phyloP scores from a whole-genome alignment of 2,888 invertebrate species.

The Orchestes rusci region DNA sequence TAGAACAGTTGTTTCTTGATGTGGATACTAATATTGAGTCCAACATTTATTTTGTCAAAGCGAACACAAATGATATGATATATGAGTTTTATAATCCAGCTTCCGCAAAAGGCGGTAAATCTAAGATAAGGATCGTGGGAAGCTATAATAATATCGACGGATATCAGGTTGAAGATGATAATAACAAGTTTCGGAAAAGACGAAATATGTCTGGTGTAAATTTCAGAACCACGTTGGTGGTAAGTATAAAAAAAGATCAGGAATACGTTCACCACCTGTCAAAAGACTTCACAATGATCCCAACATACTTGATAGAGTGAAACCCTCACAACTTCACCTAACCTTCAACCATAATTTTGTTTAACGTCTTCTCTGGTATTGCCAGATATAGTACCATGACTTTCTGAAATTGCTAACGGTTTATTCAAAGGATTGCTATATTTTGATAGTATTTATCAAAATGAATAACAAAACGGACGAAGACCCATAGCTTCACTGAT shows the following conservation, averaged over 20 bases:
- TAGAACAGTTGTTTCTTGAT: neutral
- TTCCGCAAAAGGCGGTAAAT: constrained; percentile 28
- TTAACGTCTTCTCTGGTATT: too few species aligned
- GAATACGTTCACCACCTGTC: too few species aligned
- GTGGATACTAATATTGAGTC: neutral
- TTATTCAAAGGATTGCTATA: too few species aligned
- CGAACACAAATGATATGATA: neutral
- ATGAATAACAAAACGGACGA: too few species aligned
- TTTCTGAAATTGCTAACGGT: too few species aligned
- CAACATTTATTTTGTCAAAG: neutral
- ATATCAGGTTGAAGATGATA: constrained; percentile 16
- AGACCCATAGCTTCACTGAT: neutral
- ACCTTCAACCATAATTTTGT: too few species aligned
- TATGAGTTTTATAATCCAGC: constrained; percentile 33
- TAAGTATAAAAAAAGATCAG: too few species aligned
- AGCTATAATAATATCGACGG: constrained; percentile 24
- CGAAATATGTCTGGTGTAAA: constrained; percentile 34
- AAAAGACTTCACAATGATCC: too few species aligned
- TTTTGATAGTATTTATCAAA: too few species aligned
- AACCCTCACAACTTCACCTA: too few species aligned
- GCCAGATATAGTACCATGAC: too few species aligned
- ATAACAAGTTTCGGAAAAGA: constrained; percentile 30
- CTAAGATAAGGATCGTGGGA: constrained; percentile 25
- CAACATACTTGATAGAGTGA: too few species aligned
- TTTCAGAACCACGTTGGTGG: constrained; percentile 32